Conservation (phyloP, 2,888 invertebrate species). For the Kryphioiulus occultus region DNA sequence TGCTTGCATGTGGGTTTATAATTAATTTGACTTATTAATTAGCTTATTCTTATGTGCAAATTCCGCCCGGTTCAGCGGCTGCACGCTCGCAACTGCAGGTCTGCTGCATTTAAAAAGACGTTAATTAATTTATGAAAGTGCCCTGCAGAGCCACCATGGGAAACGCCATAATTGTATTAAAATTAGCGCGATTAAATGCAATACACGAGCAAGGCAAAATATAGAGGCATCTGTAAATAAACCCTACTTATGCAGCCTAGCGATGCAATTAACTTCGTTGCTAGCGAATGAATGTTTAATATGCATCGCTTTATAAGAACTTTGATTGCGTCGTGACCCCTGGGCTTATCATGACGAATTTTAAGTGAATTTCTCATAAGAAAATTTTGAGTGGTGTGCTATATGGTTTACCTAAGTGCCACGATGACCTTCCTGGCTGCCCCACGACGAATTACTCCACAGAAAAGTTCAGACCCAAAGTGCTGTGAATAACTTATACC, state of each 20-base stretch:
- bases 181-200: constrained; percentile 23
- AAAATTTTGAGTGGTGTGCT: neutral
- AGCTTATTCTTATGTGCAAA: neutral
- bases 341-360: neutral
- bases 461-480: no score
- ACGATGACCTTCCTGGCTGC: neutral
- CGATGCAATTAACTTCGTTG: neutral
- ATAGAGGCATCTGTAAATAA: neutral
- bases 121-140: neutral
- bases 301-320: neutral
- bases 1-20: neutral
- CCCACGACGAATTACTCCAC: no score
- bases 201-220: neutral
- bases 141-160: constrained; percentile 2
- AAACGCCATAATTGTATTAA: neutral
- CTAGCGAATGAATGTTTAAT: neutral
- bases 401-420: neutral
- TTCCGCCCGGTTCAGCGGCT: neutral
- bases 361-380: no score
- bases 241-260: neutral
- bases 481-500: no score
- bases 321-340: neutral
- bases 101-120: neutral
- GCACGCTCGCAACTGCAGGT: neutral
- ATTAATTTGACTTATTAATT: constrained; percentile 23